Base-by-base conservation (phyloP, 2,888 invertebrate species). In the Phortica magna region DNA sequence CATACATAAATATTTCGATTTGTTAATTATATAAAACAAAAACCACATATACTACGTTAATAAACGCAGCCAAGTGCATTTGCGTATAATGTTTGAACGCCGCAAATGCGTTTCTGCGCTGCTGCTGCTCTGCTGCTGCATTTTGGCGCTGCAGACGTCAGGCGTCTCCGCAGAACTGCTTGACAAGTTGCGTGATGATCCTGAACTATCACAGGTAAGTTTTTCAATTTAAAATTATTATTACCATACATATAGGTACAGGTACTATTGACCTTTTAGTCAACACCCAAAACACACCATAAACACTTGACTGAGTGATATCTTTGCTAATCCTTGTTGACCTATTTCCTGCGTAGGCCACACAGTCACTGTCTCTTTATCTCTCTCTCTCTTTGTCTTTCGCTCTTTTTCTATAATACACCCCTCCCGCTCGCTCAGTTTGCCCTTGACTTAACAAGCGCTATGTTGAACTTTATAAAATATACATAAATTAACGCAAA, bases 171-270 rank as follows among this genome's bases (percentile, higher is more conserved):
- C 88, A 75, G 88, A 88, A 67, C 77, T 90, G 79, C 94, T 94
- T 82, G 94, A 95, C 90, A 95, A 94, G 92, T 93, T 95, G 83
- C 92, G 93, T 84, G 93, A 93, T 90, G 95, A 95, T 92, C 90
- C 94, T 79, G 95, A 95, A 90, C 93, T 95, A 83, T 94, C 95
- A 82, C 94, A 95, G 95, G 95, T 95, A 93, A 92, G 89, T 84
- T 75, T 43, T 67, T 78, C 57, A 65, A 31, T 31, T 71, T 67
- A 31, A 39, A 31, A 61, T 57, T 67, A 31, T 75, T 76, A 71
- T n/a, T 10, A 2, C 55, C 31, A 76, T 31, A 68, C 48, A 76
- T 65, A 68, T 42, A 75, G 22, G 41, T n/a, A 59, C 43, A 73
- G 48, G 71, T 67, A 41, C 39, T 22, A 67, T 48, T 14, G 22